Percentiles rank a stretch among this genome's conserved stretches.
phyloP scores from a whole-genome alignment of 2,888 invertebrate species.

The Mesorhabditis spiculigera region DNA sequence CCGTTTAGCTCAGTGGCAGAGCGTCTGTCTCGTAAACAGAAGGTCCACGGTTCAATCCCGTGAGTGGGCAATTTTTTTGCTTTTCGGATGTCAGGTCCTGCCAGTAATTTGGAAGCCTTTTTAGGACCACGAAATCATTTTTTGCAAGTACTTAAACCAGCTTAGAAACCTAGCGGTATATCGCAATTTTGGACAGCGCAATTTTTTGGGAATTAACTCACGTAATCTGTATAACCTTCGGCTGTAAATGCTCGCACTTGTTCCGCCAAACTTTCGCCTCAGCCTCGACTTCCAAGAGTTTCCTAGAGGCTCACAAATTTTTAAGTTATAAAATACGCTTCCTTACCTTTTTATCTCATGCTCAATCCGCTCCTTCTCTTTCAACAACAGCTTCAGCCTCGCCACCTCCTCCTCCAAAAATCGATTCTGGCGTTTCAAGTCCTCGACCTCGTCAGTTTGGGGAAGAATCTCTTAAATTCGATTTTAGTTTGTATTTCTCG shows the following conservation, averaged over 20 bases:
- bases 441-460: neutral
- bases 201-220: neutral
- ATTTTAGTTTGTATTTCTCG: conserved; percentile 2
- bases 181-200: too few species aligned
- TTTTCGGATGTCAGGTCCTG: too few species aligned
- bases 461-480: neutral
- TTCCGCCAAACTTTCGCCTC: neutral
- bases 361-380: neutral
- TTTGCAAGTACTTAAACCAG: too few species aligned
- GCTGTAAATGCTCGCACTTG: conserved; percentile 1
- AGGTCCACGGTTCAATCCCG: neutral
- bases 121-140: too few species aligned
- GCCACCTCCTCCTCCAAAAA: neutral
- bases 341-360: neutral
- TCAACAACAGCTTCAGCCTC: conserved; percentile 1
- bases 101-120: too few species aligned
- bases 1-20: conserved; percentile 33
- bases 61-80: too few species aligned
- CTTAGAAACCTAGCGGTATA: too few species aligned
- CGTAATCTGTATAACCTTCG: conserved; percentile 1
- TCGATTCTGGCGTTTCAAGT: neutral
- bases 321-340: neutral
- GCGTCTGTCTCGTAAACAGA: conserved; percentile 32
- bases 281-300: conserved; percentile 4
- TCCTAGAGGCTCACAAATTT: neutral